Percentiles rank a stretch among this genome's conserved stretches.
phyloP scores from a whole-genome alignment of 2,797 vertebrate genomes.

The Cercopithecus mitis region DNA sequence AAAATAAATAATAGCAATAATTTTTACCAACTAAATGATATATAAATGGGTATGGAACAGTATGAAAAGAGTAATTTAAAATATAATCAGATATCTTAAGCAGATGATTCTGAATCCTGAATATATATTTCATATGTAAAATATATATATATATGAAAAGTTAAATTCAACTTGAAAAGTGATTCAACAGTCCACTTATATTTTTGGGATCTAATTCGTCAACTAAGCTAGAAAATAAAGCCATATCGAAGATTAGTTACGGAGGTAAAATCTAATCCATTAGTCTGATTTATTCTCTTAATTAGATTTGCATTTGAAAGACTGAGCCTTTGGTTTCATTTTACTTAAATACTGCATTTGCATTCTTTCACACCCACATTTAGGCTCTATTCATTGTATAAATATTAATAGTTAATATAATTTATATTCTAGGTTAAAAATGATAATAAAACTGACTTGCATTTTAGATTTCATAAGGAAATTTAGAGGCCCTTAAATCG shows the following conservation, averaged over 20 bases:
- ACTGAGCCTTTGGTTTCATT: slow-evolving; percentile 9
- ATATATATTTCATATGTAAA: not conserved
- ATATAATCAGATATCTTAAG: not conserved
- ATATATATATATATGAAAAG: not conserved
- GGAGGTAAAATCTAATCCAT: slow-evolving; percentile 20
- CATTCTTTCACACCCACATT: slow-evolving; percentile 27
- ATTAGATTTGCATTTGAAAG: slow-evolving; percentile 37
- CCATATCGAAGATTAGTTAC: not conserved
- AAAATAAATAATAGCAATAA: not conserved
- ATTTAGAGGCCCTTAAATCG: not conserved
- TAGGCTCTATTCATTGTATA: not conserved
- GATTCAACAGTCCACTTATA: not conserved
- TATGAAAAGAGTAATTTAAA: not conserved
- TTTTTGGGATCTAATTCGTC: slow-evolving; percentile 30
- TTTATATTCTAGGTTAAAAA: not conserved
- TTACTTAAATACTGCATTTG: slow-evolving; percentile 50
- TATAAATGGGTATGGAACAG: not conserved
- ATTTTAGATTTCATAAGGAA: not conserved
- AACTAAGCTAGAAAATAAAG: slow-evolving; percentile 13
- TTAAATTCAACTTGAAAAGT: slow-evolving; percentile 40
- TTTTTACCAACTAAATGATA: not conserved
- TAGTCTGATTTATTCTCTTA: slow-evolving; percentile 51
- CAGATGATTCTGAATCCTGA: not conserved
- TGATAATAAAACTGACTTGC: not conserved
- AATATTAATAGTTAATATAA: slow-evolving; percentile 25